Conservation (phyloP, 2,797 vertebrate species). For the Ctenopoma multispine region DNA sequence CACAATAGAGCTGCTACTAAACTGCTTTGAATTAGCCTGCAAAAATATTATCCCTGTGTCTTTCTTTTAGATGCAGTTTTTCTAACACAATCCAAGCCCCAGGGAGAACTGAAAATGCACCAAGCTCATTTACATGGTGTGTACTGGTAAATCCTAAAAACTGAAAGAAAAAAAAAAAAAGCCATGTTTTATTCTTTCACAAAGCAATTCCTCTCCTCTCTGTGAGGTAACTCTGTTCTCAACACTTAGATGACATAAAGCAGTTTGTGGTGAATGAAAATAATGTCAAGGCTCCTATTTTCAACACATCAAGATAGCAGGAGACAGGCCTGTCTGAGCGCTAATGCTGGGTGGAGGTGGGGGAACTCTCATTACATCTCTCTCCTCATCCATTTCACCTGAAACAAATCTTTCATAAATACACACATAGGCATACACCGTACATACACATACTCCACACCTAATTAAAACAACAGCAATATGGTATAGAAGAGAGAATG, state of each 20-base stretch:
- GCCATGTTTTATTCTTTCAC: slow-evolving; percentile 50
- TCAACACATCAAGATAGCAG: slow-evolving; percentile 42
- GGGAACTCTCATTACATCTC: slow-evolving; percentile 77
- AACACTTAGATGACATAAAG: slow-evolving; percentile 52
- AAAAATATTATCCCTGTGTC: slow-evolving; percentile 69
- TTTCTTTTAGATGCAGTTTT: slow-evolving; percentile 57
- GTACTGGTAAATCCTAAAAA: slow-evolving; percentile 69
- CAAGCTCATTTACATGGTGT: slow-evolving; percentile 75
- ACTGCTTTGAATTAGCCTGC: slow-evolving; percentile 59
- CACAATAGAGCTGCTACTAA: slow-evolving; percentile 62
- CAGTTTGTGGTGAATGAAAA: slow-evolving; percentile 52
- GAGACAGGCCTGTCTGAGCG: slow-evolving; percentile 59
- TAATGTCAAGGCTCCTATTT: slow-evolving; percentile 32
- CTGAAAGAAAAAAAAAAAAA: slow-evolving; percentile 37
- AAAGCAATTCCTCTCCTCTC: slow-evolving; percentile 52
- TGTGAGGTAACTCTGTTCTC: slow-evolving; percentile 54
- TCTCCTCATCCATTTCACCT: slow-evolving; percentile 75
- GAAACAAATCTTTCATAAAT: slow-evolving; percentile 64
- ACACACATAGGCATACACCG: slow-evolving; percentile 25
- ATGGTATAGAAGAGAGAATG: slow-evolving; percentile 48
- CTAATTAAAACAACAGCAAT: slow-evolving; percentile 77
- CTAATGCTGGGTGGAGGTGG: slow-evolving; percentile 73
- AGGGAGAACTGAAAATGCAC: slow-evolving; percentile 76
- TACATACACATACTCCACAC: slow-evolving; percentile 34
- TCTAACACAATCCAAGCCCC: slow-evolving; percentile 71